These are phyloP conservation scores for Dipodomys spectabilis DNA, from an alignment of 2,113 vertebrate genomes.

Conservation along the genomic window DNA sequence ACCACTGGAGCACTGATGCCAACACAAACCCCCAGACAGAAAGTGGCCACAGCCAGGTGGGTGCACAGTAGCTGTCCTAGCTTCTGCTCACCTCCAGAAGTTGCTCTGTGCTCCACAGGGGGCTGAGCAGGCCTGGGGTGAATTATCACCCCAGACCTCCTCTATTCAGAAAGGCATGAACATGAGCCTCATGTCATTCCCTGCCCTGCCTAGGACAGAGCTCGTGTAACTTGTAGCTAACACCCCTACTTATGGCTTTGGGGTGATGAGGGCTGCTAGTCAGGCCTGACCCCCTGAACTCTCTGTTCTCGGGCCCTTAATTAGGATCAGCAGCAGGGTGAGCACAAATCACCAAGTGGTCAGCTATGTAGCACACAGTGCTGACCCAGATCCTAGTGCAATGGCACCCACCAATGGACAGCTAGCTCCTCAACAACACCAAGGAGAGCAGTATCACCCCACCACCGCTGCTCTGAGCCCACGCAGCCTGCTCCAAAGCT, in stretches of 20 bases:
- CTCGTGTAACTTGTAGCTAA: too few relatives aligned
- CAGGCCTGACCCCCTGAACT: background rate
- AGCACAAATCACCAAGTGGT: background rate
- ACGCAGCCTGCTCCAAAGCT: too few relatives aligned
- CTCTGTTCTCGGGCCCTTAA: background rate
- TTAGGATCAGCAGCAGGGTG: accelerated
- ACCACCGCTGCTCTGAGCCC: background rate
- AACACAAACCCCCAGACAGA: background rate
- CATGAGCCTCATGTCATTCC: accelerated
- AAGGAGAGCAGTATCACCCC: background rate
- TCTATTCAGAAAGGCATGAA: background rate
- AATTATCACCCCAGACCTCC: background rate
- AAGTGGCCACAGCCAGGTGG: background rate
- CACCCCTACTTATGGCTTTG: background rate
- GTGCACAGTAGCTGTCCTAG: too few relatives aligned
- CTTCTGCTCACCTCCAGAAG: background rate
- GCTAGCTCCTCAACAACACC: background rate
- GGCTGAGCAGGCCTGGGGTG: background rate
- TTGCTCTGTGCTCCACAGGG: background rate
- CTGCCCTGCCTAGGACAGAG: too few relatives aligned
- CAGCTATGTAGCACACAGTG: accelerated
- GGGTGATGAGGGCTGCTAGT: background rate
- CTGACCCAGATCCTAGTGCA: accelerated
- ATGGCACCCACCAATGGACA: too few relatives aligned
- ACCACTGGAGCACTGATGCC: background rate